Evolutionary conservation across 2,797 vertebrate genomes (phyloP).

Genomic region (Mus spretus): DNA sequence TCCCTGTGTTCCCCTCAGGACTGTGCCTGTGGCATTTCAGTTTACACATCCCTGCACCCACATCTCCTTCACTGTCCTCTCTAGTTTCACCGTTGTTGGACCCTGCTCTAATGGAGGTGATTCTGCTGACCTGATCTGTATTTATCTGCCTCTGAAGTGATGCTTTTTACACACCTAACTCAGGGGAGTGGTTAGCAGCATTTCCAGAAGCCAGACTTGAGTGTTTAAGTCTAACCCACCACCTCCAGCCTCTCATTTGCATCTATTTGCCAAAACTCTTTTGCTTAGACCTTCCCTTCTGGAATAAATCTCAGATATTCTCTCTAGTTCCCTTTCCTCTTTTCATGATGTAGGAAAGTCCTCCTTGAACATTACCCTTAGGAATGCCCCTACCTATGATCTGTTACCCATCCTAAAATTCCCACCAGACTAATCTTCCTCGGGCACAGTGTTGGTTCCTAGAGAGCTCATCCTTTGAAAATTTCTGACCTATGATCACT

Average conservation of each 20-base stretch:
- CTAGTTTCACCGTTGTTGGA: not conserved
- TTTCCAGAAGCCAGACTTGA: not conserved
- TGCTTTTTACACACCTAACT: not conserved
- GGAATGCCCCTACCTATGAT: not conserved
- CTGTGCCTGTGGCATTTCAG: not conserved
- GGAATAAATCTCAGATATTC: not conserved
- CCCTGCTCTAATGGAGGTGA: not conserved
- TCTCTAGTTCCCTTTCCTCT: not conserved
- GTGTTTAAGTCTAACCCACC: not conserved
- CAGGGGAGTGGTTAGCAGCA: not conserved
- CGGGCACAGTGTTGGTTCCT: not conserved
- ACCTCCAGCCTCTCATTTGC: not conserved
- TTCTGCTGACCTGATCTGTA: not conserved
- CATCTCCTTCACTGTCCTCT: not conserved
- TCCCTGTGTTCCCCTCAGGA: not conserved
- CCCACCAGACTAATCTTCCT: constrained; percentile 10
- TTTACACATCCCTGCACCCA: not conserved
- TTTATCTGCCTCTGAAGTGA: not conserved
- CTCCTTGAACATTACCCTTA: rapidly evolving
- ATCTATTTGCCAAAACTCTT: not conserved
- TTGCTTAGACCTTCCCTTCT: not conserved
- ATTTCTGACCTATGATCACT: not conserved
- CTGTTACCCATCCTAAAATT: not conserved
- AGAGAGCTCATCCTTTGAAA: not conserved
- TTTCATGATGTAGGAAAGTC: not conserved